Evolutionary conservation across 1,140 invertebrate species (phyloP), one percentile per base, ranked within the genome.

Genomic region (Euglossa dilemma): DNA sequence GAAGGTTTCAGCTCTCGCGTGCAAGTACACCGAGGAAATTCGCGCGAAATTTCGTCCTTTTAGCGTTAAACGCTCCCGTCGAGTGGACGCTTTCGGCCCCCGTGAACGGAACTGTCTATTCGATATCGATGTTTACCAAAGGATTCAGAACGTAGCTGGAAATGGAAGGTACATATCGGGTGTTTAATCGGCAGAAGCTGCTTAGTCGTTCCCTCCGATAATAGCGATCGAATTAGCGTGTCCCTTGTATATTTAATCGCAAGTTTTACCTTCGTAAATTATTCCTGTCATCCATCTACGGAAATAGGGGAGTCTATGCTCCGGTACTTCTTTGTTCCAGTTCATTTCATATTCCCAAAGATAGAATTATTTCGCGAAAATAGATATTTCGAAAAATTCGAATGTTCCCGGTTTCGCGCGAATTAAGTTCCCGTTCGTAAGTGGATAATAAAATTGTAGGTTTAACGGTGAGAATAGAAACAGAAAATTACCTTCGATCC

Each of bases 101-200:
- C 25, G 43, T 59, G 28, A 67, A 50, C 73, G 63, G 80, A 82
- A 77, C 80, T 67, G 64, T 82, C 80, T 82, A 77, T 82, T 59
- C 80, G 73, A 77, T 77, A 82, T 76, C 73, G 73, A 57, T 82
- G 73, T 77, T 82, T 77, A 59, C 73, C 80, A 28, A 82, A 82
- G 80, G 72, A 82, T 82, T 57, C 54, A 25, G 71, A 43, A 67
- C 63, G 80, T 77, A 36, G 8, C 61, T 77, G 43, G 72, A 82
- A 82, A 82, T 82, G 80, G 73, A 82, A 82, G 36, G 73, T 67
- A 81, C 72, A 81, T 76, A 82, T 76, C 69, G 63, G 43, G 23
- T 57, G 73, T 82, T 82, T 76, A 82, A 76, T 76, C 80, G 80
- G 9, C 16, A n/a, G 52, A 82, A 82, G 80, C 47, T 83, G 74